Base-by-base conservation (phyloP, 2,113 vertebrate genomes). In the Phaethornis superciliosus region DNA sequence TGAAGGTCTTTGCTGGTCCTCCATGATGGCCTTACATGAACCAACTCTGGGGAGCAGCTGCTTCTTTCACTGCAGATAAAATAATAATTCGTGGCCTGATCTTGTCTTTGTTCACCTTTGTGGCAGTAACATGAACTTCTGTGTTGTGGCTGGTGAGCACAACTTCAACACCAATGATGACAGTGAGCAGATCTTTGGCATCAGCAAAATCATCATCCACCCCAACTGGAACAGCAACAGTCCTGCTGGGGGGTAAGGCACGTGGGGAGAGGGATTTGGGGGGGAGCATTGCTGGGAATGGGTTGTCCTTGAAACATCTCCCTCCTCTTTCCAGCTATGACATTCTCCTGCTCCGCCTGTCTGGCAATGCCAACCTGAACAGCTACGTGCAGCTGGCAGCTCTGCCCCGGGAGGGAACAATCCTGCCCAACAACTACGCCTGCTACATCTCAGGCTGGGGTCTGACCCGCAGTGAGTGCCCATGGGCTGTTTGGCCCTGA, bases 391-490 rank as follows among this genome's bases (percentile, higher is more conserved):
- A 99, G 97, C 97, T 99, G 76, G 98, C 85, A 0, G 46, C 60
- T 24, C 97, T 99, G 95, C 98, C 99, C 46, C 55, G n/a, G 42
- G 54, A 84, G 4, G 98, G 97, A 10, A 88, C 97, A 92, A 49
- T 98, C 93, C 98, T 99, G 97, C 12, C 98, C 93, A 91, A 99
- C 93, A 91, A 98, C 94, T 97, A 98, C 92, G 52, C 90, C 95
- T 99, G 99, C 96, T 98, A 98, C 97, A 98, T 99, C 97, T 97
- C 95, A 1, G 99, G 99, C 97, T 99, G 99, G 99, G 99, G 99
- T 54, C 95, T 30, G 70, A 99, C 98, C 87, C 88, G 71, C 93
- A 98, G 99, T 99, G 95, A 98, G 98, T 98, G 58, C 35, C n/a
- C n/a, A n/a, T n/a, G n/a, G n/a, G n/a, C n/a, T n/a, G n/a, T n/a